These are phyloP conservation scores for Patella depressa DNA, from an alignment of 2,888 invertebrate species.

Conservation along the genomic window DNA sequence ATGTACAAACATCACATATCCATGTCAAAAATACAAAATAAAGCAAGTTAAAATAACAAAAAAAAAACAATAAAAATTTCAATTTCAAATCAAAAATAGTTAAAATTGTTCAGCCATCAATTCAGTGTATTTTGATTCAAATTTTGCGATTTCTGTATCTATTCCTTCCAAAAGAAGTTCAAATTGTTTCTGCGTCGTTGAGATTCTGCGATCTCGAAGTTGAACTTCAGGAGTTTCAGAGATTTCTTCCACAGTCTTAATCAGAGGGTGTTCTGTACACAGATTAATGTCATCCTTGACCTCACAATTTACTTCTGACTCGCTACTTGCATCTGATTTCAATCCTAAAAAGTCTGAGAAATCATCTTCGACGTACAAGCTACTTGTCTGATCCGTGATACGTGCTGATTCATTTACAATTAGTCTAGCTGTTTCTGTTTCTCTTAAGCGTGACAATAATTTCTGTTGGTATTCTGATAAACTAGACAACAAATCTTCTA, in stretches of 20 bases:
- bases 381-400: neutral
- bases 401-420: neutral
- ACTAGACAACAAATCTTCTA: neutral
- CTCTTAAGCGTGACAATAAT: neutral
- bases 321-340: neutral
- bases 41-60: no score
- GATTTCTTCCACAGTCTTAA: no score
- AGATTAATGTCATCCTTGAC: no score
- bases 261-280: no score
- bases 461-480: neutral
- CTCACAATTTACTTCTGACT: neutral
- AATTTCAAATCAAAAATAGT: no score
- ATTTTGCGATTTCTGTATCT: neutral
- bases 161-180: neutral
- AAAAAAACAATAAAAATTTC: no score
- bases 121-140: neutral
- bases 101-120: no score
- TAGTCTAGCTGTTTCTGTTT: neutral
- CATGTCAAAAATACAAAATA: no score
- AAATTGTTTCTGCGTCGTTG: neutral
- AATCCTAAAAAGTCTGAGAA: neutral
- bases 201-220: no score
- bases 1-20: no score
- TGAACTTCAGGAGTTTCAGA: no score
- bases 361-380: neutral